Evolutionary conservation across 2,113 vertebrate genomes (phyloP).

Genomic region (Tapirus terrestris): DNA sequence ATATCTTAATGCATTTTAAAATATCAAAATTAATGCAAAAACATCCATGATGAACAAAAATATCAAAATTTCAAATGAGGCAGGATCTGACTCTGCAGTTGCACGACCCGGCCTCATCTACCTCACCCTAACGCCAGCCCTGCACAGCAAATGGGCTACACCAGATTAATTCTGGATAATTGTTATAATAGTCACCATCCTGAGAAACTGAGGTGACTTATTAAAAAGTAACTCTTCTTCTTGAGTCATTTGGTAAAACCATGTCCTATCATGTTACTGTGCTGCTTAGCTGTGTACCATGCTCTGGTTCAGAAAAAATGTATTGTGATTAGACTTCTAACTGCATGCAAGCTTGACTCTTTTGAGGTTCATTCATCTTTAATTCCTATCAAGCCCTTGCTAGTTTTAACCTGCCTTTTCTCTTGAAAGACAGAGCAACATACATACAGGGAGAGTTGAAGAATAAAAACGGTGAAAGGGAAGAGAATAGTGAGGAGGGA

Average conservation of each 20-base stretch:
- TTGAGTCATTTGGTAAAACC: slow-evolving; percentile 31
- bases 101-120: background rate
- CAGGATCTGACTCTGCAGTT: background rate
- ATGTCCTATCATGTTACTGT: slow-evolving; percentile 11
- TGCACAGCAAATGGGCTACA: background rate
- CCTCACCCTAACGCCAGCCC: background rate
- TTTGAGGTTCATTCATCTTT: slow-evolving; percentile 62
- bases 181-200: background rate
- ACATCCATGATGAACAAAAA: background rate
- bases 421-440: slow-evolving; percentile 21
- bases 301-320: slow-evolving; percentile 5
- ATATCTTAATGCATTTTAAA: slow-evolving; percentile 18
- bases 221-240: slow-evolving; percentile 9
- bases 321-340: slow-evolving; percentile 55
- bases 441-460: background rate
- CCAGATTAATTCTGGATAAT: slow-evolving; percentile 31
- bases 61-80: background rate
- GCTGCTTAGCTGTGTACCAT: background rate
- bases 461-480: background rate
- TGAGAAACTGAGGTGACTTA: background rate
- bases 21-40: slow-evolving; percentile 35
- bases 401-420: slow-evolving; percentile 54
- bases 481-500: background rate
- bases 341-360: slow-evolving; percentile 42
- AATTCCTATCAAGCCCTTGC: slow-evolving; percentile 50